A percentile compares a stretch with the other conserved stretches of the same genome.
These are phyloP conservation scores for Parauchenoglanis punctatus DNA, from an alignment of 2,797 vertebrate genomes.

Conservation along the genomic window DNA sequence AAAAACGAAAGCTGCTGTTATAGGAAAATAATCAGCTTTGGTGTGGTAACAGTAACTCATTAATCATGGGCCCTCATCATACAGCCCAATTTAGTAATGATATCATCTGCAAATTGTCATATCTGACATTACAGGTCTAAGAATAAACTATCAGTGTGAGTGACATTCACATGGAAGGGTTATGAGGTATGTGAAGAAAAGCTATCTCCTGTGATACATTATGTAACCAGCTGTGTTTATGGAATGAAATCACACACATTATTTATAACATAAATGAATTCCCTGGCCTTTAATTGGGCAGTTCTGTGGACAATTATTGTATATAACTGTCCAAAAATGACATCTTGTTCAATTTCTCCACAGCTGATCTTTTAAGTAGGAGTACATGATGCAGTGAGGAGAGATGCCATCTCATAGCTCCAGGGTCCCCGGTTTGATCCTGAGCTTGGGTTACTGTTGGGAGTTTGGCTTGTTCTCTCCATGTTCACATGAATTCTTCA, in stretches of 20 bases:
- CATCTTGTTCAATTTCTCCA: not conserved
- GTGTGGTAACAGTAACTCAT: not conserved
- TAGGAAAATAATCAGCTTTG: not conserved
- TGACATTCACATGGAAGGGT: conserved; percentile 56
- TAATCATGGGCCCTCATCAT: no score
- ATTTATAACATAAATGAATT: not conserved
- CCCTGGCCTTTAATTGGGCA: not conserved
- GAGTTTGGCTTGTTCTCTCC: not conserved
- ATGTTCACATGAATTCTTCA: not conserved
- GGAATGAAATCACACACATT: conserved; percentile 8
- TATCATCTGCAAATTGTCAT: conserved; percentile 56
- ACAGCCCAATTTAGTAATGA: not conserved
- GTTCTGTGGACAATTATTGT: not conserved
- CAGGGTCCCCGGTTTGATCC: not conserved
- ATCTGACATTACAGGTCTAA: conserved; percentile 70
- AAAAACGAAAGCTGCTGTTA: no score
- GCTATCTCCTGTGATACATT: not conserved
- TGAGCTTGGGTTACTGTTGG: not conserved
- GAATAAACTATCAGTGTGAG: conserved; percentile 67
- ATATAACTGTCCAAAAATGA: not conserved
- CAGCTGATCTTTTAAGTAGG: not conserved
- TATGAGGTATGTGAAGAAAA: conserved; percentile 58
- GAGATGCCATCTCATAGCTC: no score
- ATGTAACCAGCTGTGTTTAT: conserved; percentile 3
- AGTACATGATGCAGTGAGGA: not conserved